Base-by-base conservation (phyloP, 2,888 invertebrate species). In the Plebejus anna region DNA sequence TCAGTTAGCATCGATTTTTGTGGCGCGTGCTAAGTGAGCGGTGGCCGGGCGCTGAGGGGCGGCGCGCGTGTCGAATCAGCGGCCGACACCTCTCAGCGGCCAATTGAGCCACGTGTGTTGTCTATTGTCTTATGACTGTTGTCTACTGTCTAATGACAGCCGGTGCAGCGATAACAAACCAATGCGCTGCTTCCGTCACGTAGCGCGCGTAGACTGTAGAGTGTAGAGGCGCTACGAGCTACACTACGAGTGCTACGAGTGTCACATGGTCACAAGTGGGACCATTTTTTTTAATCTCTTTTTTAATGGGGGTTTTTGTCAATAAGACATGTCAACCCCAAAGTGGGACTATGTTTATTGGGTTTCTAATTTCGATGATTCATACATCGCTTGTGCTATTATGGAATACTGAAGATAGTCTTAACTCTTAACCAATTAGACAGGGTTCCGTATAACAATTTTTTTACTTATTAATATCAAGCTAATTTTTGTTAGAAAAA, bases 21-120 rank as follows among this genome's bases (percentile, higher is more conserved):
- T 55, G 61, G 70, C 76, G 72, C 77, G 77, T 80, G 79, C 78
- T 76, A 75, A 80, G 80, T 76, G 77, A 72, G 66, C 76, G 51
- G 71, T 28, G 72, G 42, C 47, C 61, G 57, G 71, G 55, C 73
- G 51, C n/a, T 61, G 71, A 77, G 28, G 75, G 47, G 78, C 36
- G 32, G 70, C 76, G 80, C 81, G 79, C 81, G 81, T 81, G 81
- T 78, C 79, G 77, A 80, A 81, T 81, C 81, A 77, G 75, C 78
- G 78, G 76, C 36, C 77, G 76, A 42, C 75, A 47, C 78, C 59
- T 51, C 76, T 75, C 70, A 70, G 77, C 78, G 57, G 77, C 71
- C 76, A 75, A 77, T 75, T 55, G 72, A 75, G 51, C 71, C 80
- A 80, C 79, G 80, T 80, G 80, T 77, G 78, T 36, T 61, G 70